These are phyloP conservation scores for Proisotoma minuta DNA, from an alignment of 2,888 invertebrate genomes.

Conservation along the genomic window DNA sequence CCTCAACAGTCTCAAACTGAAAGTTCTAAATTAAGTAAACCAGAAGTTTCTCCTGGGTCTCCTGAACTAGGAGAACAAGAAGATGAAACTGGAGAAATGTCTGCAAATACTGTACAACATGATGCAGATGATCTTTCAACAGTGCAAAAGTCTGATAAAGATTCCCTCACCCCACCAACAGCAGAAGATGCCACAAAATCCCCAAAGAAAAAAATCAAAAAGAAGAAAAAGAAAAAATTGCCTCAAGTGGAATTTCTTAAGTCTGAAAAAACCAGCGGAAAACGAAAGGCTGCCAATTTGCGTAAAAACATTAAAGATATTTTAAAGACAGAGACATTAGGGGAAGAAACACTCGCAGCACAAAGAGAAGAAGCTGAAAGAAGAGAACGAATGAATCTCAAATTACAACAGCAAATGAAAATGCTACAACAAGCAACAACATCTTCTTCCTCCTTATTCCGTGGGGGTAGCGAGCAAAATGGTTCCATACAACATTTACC, in stretches of 20 bases:
- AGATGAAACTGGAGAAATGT: slow-evolving; percentile 14
- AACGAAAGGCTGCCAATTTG: slow-evolving; percentile 49
- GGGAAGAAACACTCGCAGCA: slow-evolving; percentile 84
- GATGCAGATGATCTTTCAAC: slow-evolving; percentile 22
- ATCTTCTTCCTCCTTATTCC: slow-evolving; percentile 28
- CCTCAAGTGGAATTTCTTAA: not conserved
- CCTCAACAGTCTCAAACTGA: not conserved
- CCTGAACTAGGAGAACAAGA: slow-evolving; percentile 15
- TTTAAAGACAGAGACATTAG: slow-evolving; percentile 86
- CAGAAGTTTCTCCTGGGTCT: slow-evolving; percentile 12
- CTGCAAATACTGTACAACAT: slow-evolving; percentile 29
- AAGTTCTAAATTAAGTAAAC: not conserved
- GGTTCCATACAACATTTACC: too few species aligned
- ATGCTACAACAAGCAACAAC: slow-evolving; percentile 34
- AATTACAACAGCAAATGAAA: slow-evolving; percentile 50
- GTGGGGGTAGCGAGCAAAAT: too few species aligned
- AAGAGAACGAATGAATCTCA: slow-evolving; percentile 51
- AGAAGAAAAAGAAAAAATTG: slow-evolving; percentile 41
- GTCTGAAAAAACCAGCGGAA: not conserved
- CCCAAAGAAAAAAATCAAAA: slow-evolving; percentile 3
- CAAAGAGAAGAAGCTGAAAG: slow-evolving; percentile 86
- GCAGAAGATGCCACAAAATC: not conserved
- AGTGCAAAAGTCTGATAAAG: too few species aligned
- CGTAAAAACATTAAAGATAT: slow-evolving; percentile 87
- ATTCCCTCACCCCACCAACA: too few species aligned